Evolutionary conservation across 1,140 invertebrate species (phyloP).

Genomic region (Theocolax elegans): DNA sequence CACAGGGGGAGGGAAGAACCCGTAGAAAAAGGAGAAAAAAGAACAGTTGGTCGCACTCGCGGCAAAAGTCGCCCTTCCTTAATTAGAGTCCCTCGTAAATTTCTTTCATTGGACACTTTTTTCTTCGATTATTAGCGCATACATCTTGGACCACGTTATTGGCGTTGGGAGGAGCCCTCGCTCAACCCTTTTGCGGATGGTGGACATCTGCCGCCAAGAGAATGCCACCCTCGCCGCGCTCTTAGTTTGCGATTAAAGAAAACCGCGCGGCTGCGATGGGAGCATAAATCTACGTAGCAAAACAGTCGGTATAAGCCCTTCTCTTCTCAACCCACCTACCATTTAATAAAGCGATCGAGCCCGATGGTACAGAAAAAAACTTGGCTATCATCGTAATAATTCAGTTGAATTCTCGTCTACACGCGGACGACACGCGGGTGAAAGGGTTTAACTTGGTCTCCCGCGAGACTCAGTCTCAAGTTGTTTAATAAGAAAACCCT

Average conservation of each 20-base stretch:
- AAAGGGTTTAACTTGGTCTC: slow-evolving; percentile 63
- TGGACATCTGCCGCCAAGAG: slow-evolving; percentile 58
- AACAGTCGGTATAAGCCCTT: slow-evolving; percentile 6
- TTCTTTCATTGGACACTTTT: slow-evolving; percentile 68
- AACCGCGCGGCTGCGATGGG: slow-evolving; percentile 36
- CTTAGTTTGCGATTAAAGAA: slow-evolving; percentile 45
- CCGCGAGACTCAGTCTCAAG: slow-evolving; percentile 47
- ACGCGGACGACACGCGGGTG: slow-evolving; percentile 33
- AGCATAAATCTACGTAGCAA: slow-evolving; percentile 45
- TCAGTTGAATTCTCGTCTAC: slow-evolving; percentile 47
- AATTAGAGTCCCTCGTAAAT: slow-evolving; percentile 67
- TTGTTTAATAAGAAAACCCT: slow-evolving; percentile 61
- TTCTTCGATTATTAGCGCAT: slow-evolving; percentile 69
- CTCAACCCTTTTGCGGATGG: slow-evolving; percentile 48
- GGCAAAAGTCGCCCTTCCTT: slow-evolving; percentile 54
- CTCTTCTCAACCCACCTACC: background rate
- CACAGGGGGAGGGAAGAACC: slow-evolving; percentile 18
- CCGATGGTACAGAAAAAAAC: slow-evolving; percentile 8
- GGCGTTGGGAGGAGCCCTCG: slow-evolving; percentile 14
- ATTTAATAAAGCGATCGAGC: slow-evolving; percentile 32
- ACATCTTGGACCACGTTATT: slow-evolving; percentile 51
- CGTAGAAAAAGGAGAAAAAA: slow-evolving; percentile 28
- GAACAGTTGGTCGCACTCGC: slow-evolving; percentile 49
- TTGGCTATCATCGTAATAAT: slow-evolving; percentile 47
- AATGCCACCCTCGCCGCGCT: slow-evolving; percentile 36